phyloP scores from a whole-genome alignment of 2,888 invertebrate species.

The Caenorhabditis sp. region DNA sequence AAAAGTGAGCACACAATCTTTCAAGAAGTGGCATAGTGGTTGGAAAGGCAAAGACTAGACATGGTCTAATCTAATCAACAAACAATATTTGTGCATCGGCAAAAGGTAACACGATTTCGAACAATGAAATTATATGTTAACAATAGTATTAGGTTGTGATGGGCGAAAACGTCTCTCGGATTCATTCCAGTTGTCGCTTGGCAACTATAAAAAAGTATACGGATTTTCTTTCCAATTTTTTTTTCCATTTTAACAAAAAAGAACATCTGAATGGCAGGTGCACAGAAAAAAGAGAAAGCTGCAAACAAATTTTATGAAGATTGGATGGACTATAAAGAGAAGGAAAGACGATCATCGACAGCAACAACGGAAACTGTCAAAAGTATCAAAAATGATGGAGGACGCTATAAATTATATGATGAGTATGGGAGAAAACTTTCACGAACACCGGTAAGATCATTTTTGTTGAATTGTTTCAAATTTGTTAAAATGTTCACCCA shows the following conservation, averaged over 20 bases:
- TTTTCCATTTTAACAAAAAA: too few species aligned
- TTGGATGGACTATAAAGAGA: conserved; percentile 43
- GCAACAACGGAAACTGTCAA: conserved; percentile 36
- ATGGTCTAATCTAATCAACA: background rate
- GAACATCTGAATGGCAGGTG: background rate
- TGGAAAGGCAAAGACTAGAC: background rate
- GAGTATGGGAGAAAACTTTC: conserved; percentile 33
- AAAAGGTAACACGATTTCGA: conserved; percentile 5
- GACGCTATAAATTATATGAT: conserved; percentile 39
- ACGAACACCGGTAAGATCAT: conserved; percentile 31
- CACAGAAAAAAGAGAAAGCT: background rate
- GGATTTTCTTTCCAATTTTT: background rate
- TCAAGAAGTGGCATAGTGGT: too few species aligned
- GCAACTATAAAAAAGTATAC: background rate
- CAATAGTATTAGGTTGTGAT: conserved; percentile 30
- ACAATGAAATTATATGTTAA: conserved; percentile 37
- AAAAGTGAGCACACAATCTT: too few species aligned
- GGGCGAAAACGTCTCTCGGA: background rate
- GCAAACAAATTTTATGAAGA: conserved; percentile 21
- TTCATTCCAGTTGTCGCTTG: background rate
- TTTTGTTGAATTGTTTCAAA: conserved; percentile 10
- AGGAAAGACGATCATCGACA: conserved; percentile 34
- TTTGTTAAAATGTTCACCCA: too few species aligned
- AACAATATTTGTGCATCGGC: conserved; percentile 4
- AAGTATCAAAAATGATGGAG: conserved; percentile 28